Conservation (phyloP, 2,113 vertebrate species). For the Pterophyllum scalare region DNA sequence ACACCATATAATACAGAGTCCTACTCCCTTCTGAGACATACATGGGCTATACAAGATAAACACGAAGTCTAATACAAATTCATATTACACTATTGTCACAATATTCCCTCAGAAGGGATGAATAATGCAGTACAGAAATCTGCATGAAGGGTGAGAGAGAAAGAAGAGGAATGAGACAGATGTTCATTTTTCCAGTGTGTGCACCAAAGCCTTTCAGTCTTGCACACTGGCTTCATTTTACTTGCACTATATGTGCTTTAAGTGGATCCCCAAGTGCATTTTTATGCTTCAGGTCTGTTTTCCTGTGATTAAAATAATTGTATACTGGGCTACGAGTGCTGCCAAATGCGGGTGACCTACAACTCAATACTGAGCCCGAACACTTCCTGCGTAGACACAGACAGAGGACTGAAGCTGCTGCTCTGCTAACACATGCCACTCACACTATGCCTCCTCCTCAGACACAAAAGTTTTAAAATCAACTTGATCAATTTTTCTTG, state of each 20-base stretch:
- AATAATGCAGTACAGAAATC: constrained; percentile 73
- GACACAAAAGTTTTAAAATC: not conserved
- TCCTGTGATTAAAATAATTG: constrained; percentile 1
- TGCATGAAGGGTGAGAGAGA: constrained; percentile 62
- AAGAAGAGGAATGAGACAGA: constrained; percentile 6
- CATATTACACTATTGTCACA: constrained; percentile 46
- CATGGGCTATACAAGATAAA: constrained; percentile 10
- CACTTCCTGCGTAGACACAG: not conserved
- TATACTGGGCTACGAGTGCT: not conserved
- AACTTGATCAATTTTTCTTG: not conserved
- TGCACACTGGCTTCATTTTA: not conserved
- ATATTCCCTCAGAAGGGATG: constrained; percentile 47
- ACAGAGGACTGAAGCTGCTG: not conserved
- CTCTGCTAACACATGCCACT: not conserved
- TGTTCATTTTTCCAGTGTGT: not conserved
- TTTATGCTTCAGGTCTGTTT: not conserved
- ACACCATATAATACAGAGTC: constrained; percentile 6
- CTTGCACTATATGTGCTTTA: not conserved
- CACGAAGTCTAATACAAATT: constrained; percentile 35
- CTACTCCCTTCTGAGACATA: not conserved
- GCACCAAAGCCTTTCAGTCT: not conserved
- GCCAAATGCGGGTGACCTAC: not conserved
- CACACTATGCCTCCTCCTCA: not conserved
- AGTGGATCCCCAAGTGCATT: not conserved
- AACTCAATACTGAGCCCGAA: not conserved